Conservation (phyloP, 2,888 invertebrate genomes). For the Temnothorax rugatulus region DNA sequence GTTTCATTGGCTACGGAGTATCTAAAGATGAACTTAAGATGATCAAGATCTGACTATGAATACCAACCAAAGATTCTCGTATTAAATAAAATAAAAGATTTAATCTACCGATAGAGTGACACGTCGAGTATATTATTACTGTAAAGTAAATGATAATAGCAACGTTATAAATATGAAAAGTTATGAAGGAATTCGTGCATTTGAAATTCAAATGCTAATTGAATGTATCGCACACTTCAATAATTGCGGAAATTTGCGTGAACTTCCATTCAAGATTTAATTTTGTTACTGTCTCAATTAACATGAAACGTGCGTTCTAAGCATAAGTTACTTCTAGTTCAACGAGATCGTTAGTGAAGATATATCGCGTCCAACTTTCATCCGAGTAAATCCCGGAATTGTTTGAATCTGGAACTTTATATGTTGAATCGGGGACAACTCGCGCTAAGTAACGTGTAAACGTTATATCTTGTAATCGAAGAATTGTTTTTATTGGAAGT, state of each 20-base stretch:
- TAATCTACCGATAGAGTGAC: neutral
- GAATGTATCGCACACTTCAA: neutral
- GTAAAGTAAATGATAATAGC: neutral
- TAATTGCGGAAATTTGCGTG: neutral
- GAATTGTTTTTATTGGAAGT: conserved; percentile 8
- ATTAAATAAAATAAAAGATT: neutral
- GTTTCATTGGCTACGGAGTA: no score
- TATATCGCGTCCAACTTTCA: conserved; percentile 20
- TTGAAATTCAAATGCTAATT: conserved; percentile 7
- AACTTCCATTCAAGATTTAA: neutral
- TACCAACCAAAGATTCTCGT: neutral
- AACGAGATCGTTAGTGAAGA: conserved; percentile 19
- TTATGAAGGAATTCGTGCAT: neutral
- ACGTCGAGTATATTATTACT: neutral
- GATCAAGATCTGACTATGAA: no score
- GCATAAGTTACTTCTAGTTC: conserved; percentile 22
- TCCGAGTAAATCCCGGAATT: neutral
- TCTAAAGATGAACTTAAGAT: no score
- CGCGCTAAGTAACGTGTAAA: conserved; percentile 12
- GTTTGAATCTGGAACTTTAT: conserved; percentile 9
- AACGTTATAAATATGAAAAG: neutral
- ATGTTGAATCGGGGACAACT: conserved; percentile 3
- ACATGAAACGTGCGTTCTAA: conserved; percentile 10
- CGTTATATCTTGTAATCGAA: neutral
- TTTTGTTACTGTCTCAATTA: conserved; percentile 25